Evolutionary conservation across 2,797 vertebrate species (phyloP).

Genomic region (Rhinatrema bivittatum): DNA sequence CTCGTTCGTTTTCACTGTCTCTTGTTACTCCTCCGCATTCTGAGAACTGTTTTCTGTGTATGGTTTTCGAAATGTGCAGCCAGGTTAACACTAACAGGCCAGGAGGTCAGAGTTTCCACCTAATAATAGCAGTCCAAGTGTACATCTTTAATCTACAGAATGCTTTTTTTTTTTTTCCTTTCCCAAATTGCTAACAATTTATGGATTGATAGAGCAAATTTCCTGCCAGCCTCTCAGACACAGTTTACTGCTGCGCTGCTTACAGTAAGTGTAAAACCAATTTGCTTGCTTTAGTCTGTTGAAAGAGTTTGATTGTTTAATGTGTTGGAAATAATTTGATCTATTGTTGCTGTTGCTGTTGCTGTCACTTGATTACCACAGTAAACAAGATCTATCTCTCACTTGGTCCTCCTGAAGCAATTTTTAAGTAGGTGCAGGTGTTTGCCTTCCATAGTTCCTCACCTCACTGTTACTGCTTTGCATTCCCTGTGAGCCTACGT

Average conservation of each 20-base stretch:
- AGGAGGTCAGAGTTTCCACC: too few species aligned
- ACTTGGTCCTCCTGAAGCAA: constrained; percentile 18
- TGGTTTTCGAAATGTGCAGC: too few species aligned
- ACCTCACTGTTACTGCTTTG: constrained; percentile 11
- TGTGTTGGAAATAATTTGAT: constrained; percentile 48
- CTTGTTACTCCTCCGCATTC: too few species aligned
- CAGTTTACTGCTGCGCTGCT: constrained; percentile 25
- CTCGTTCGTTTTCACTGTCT: too few species aligned
- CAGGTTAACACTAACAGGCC: too few species aligned
- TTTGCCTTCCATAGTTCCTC: constrained; percentile 10
- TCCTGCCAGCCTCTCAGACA: constrained; percentile 22
- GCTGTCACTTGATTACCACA: constrained; percentile 28
- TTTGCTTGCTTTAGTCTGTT: constrained; percentile 34
- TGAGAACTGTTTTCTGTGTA: too few species aligned
- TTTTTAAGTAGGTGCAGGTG: constrained; percentile 18
- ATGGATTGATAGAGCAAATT: constrained; percentile 27
- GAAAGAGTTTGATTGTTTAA: constrained; percentile 52
- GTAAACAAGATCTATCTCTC: constrained; percentile 32
- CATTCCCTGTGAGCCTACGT: constrained; percentile 7
- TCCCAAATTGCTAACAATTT: constrained; percentile 14
- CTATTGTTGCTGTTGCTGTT: constrained; percentile 16
- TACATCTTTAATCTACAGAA: constrained; percentile 19
- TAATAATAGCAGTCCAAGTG: too few species aligned
- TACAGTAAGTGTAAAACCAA: constrained; percentile 39
- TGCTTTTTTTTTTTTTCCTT: constrained; percentile 11